Base-by-base conservation (phyloP, 1,140 invertebrate species). In the Drosophila tani region DNA sequence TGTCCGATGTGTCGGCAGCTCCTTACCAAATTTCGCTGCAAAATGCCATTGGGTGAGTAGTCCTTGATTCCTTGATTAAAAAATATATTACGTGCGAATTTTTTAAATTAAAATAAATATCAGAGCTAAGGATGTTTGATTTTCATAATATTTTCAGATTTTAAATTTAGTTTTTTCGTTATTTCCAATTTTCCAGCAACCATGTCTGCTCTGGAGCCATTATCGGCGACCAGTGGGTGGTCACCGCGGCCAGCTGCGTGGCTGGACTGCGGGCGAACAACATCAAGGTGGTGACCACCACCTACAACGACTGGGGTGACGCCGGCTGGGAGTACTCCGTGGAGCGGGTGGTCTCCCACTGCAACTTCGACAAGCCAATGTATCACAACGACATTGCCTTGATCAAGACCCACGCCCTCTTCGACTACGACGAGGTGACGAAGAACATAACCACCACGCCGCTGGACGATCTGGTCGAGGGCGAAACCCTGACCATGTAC, bases 301-400 rank as follows among this genome's bases (percentile, higher is more conserved):
- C 91, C 2, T 77, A 69, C 4, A 91, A 92, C 38, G 66, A 91
- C 14, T 92, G 86, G 84, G 73, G 77, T 0, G 66, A 55, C 12
- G 51, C n/a, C 2, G 86, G 79, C 21, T 84, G 80, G 68, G 49
- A 59, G 21, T 91, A 92, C 32, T 57, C 75, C 8, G 79, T 84
- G 17, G 75, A 85, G 8, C 64, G 86, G 11, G 80, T 92, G 3
- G 53, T 82, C 5, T 17, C 64, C 0, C 91, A 92, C 43, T 91
- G 90, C 50, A 75, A 87, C 21, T 92, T 94, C 38, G 87, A 92
- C 59, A 65, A 82, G 47, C 92, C 92, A 2, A 19, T 81, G 7
- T 93, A 90, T 38, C 82, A 75, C 27, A 94, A 95, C 64, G 94
- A 95, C 64, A 93, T 95, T 41, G 94, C 93, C 21, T 64, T 95